Evolutionary conservation across 2,888 invertebrate genomes (phyloP).

Genomic region (Drosophila eohydei): DNA sequence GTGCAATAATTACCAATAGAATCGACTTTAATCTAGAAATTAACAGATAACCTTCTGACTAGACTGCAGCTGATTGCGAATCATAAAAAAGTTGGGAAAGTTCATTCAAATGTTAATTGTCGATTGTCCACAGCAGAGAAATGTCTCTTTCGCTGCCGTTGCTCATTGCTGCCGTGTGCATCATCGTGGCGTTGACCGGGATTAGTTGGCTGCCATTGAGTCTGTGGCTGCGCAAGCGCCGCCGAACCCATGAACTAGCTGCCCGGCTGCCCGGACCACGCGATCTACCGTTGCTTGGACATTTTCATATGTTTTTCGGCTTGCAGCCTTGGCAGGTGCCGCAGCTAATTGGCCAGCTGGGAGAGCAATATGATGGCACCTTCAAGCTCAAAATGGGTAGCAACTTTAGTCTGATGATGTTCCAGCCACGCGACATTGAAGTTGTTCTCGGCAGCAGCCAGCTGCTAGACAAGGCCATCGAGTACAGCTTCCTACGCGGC

Average conservation of each 20-base stretch:
- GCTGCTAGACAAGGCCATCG: conserved; percentile 86
- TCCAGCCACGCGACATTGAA: conserved; percentile 70
- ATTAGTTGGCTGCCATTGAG: conserved; percentile 23
- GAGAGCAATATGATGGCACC: conserved; percentile 43
- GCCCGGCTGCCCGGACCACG: conserved; percentile 79
- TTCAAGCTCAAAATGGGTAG: conserved; percentile 69
- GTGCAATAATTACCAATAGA: conserved; percentile 3
- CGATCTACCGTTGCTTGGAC: conserved; percentile 86
- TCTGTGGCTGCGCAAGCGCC: conserved; percentile 32
- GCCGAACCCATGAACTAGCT: conserved; percentile 43
- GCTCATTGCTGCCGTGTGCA: conserved; percentile 15
- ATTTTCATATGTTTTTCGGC: conserved; percentile 85
- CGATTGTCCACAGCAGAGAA: not conserved
- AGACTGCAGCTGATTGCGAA: not conserved
- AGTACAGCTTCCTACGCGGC: conserved; percentile 84
- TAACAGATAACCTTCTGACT: conserved; percentile 19
- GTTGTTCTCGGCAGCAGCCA: conserved; percentile 79
- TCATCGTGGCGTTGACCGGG: conserved; percentile 21
- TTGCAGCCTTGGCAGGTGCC: conserved; percentile 81
- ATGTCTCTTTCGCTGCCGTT: conserved; percentile 25
- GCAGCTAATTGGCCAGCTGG: conserved; percentile 35
- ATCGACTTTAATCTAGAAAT: conserved; percentile 10
- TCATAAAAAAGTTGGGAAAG: not conserved
- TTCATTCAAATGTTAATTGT: not conserved
- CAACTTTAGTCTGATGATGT: conserved; percentile 66